Conservation (phyloP, 1,140 invertebrate species). For the Drosophila elegans region DNA sequence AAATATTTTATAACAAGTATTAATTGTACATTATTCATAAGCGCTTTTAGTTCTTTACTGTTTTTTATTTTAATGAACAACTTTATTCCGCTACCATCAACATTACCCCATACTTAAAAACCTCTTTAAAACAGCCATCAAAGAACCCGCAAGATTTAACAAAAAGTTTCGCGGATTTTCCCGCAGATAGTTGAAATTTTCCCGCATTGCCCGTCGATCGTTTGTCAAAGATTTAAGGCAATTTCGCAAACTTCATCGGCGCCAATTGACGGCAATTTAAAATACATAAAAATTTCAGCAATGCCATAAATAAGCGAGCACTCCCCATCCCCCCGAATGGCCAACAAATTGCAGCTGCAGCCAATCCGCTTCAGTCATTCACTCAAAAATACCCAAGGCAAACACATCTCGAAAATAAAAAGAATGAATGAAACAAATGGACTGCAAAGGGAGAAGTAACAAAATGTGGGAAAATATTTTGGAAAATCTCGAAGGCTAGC, state of each 20-base stretch:
- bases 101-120: too few relatives aligned
- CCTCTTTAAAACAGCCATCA: background rate
- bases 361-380: slow-evolving; percentile 21
- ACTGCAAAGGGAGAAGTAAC: slow-evolving; percentile 20
- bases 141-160: background rate
- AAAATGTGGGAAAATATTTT: too few relatives aligned
- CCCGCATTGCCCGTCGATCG: slow-evolving; percentile 8
- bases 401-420: slow-evolving; percentile 14
- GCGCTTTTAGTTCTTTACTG: too few relatives aligned
- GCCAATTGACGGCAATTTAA: slow-evolving; percentile 47
- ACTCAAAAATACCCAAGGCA: slow-evolving; percentile 42
- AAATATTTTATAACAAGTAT: too few relatives aligned
- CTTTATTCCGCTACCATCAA: too few relatives aligned
- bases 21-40: too few relatives aligned
- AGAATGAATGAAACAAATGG: slow-evolving; percentile 11
- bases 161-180: background rate
- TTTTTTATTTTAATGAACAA: too few relatives aligned
- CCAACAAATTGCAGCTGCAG: slow-evolving; percentile 35
- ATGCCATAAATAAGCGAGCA: slow-evolving; percentile 39
- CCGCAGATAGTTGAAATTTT: background rate
- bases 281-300: slow-evolving; percentile 47
- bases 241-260: slow-evolving; percentile 8
- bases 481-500: too few relatives aligned
- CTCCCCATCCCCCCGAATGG: background rate
- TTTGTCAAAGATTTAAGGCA: slow-evolving; percentile 24